Evolutionary conservation across 2,797 vertebrate species (phyloP).

Genomic region (Amazonetta brasiliensis): DNA sequence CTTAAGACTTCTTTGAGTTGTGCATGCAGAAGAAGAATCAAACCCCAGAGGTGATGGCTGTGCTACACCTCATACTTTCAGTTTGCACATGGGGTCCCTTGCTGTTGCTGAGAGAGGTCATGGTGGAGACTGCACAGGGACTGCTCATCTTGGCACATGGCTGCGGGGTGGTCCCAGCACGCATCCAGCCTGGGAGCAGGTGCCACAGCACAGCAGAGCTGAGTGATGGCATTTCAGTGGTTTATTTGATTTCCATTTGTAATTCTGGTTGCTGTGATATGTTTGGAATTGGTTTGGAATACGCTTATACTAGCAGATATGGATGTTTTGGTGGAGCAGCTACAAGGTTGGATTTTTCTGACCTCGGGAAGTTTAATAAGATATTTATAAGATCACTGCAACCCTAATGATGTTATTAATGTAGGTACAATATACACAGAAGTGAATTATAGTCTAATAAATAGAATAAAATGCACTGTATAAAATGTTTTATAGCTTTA

Average conservation of each 20-base stretch:
- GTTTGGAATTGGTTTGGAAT: neutral
- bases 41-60: neutral
- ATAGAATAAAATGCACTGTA: neutral
- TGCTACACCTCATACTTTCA: neutral
- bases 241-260: neutral
- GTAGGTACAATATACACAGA: neutral
- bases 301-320: neutral
- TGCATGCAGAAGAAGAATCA: neutral
- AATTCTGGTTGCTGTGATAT: neutral
- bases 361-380: neutral
- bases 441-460: constrained; percentile 14
- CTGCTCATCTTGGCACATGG: neutral
- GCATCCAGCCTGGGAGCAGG: too few species aligned
- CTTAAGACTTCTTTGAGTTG: neutral
- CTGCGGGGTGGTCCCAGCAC: neutral
- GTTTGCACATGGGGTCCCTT: accelerated
- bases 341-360: neutral
- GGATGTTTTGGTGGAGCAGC: neutral
- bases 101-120: neutral
- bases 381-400: neutral
- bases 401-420: neutral
- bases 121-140: too few species aligned
- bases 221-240: neutral
- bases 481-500: neutral
- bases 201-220: neutral